These are phyloP conservation scores for Drosophila sulfurigaster DNA, from an alignment of 1,140 invertebrate species.

Conservation along the genomic window DNA sequence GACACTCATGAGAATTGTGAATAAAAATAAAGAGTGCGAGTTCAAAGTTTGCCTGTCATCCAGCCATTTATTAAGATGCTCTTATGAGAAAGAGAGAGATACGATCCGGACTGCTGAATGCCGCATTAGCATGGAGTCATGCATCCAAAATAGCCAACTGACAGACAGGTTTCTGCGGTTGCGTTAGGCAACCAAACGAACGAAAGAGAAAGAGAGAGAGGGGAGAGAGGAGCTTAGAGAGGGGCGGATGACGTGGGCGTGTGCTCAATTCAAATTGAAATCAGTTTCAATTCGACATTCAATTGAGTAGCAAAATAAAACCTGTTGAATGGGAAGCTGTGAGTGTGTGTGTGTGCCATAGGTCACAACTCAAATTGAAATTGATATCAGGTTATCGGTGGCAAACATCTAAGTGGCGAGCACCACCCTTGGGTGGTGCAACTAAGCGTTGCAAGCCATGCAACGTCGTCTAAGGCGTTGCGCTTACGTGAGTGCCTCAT, in stretches of 20 bases:
- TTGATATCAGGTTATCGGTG: constrained; percentile 25
- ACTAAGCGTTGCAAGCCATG: constrained; percentile 13
- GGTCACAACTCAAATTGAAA: not conserved
- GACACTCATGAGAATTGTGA: not conserved
- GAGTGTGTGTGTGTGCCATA: not conserved
- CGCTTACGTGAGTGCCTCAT: constrained; percentile 38
- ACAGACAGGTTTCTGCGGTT: constrained; percentile 41
- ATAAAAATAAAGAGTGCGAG: constrained; percentile 35
- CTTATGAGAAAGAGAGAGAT: constrained; percentile 1
- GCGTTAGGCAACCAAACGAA: not conserved
- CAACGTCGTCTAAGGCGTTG: not conserved
- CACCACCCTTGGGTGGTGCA: not conserved
- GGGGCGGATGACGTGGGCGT: constrained; percentile 18
- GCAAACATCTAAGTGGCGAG: constrained; percentile 9
- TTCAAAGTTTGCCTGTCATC: constrained; percentile 44
- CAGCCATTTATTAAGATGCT: constrained; percentile 42
- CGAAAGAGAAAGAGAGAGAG: not conserved
- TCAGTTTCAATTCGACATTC: constrained; percentile 35
- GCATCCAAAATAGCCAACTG: constrained; percentile 49
- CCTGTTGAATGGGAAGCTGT: constrained; percentile 4
- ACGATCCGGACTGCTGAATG: not conserved
- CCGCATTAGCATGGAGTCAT: constrained; percentile 48
- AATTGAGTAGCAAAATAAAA: constrained; percentile 16
- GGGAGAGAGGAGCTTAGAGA: not conserved
- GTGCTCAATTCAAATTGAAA: constrained; percentile 38